These are phyloP conservation scores for Phaonia tiefii DNA, from an alignment of 2,888 invertebrate genomes.

Conservation along the genomic window DNA sequence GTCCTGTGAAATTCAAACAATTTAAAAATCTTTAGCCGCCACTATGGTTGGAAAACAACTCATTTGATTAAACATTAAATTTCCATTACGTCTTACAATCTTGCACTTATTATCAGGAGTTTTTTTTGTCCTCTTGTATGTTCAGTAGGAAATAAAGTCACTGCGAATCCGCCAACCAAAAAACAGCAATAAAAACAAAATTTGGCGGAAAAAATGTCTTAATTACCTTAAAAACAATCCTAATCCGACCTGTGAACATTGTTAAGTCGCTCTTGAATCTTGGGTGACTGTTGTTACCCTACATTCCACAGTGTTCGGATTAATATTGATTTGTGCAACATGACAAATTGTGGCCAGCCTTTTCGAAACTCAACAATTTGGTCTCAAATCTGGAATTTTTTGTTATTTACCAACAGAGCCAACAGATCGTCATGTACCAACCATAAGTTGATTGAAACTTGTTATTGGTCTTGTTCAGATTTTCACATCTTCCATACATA, in stretches of 20 bases:
- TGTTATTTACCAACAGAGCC: too few species aligned
- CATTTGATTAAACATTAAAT: constrained; percentile 66
- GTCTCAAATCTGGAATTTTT: too few species aligned
- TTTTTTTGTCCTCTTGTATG: constrained; percentile 48
- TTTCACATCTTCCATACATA: too few species aligned
- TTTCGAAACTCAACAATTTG: too few species aligned
- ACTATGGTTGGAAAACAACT: constrained; percentile 30
- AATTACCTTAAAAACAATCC: constrained; percentile 65
- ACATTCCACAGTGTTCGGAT: neutral
- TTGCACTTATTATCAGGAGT: constrained; percentile 50
- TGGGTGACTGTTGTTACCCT: constrained; percentile 7
- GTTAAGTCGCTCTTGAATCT: constrained; percentile 31
- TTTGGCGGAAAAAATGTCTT: constrained; percentile 59
- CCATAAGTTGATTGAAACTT: too few species aligned
- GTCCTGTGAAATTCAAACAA: too few species aligned
- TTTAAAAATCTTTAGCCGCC: too few species aligned
- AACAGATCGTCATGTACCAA: too few species aligned
- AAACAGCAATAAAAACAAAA: neutral
- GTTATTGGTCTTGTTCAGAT: too few species aligned
- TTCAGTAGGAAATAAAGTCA: constrained; percentile 34
- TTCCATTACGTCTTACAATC: constrained; percentile 65
- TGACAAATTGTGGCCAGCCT: too few species aligned
- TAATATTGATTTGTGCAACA: neutral
- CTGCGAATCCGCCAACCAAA: neutral
- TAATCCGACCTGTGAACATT: constrained; percentile 65